phyloP scores from a whole-genome alignment of 2,888 invertebrate species.

The Eupsilia transversa region DNA sequence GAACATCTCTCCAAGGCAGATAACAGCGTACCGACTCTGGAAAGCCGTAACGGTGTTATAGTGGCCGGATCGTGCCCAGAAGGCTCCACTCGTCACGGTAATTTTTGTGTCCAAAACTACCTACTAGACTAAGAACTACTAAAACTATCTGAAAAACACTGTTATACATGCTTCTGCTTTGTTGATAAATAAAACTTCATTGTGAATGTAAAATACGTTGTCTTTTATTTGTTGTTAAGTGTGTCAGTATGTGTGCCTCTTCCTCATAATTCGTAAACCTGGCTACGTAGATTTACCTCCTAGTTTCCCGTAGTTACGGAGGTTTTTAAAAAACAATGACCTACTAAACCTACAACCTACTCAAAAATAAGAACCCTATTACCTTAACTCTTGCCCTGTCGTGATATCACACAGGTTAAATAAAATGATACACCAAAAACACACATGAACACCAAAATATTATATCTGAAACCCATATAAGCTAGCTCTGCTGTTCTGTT shows the following conservation, averaged over 20 bases:
- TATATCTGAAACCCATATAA: not conserved
- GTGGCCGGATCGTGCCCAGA: slow-evolving; percentile 62
- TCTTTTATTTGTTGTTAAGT: slow-evolving; percentile 8
- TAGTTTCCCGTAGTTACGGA: not conserved
- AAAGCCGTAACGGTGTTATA: slow-evolving; percentile 60
- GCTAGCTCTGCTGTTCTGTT: not conserved
- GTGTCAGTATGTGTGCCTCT: not conserved
- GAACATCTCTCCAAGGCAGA: slow-evolving; percentile 2
- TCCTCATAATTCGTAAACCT: not conserved
- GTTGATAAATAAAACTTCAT: slow-evolving; percentile 36
- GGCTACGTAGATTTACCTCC: not conserved
- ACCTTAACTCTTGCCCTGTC: not conserved
- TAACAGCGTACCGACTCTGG: slow-evolving; percentile 31
- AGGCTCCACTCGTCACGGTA: slow-evolving; percentile 62
- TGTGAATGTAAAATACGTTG: slow-evolving; percentile 2
- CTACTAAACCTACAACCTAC: too few species aligned
- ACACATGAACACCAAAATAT: not conserved
- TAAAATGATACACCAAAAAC: not conserved
- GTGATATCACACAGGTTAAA: not conserved
- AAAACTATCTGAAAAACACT: not conserved
- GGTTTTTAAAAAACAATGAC: not conserved
- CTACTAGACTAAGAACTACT: not conserved
- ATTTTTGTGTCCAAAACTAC: slow-evolving; percentile 68
- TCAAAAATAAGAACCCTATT: not conserved
- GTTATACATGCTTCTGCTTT: slow-evolving; percentile 1